A percentile compares a stretch with the other conserved stretches of the same genome.
phyloP scores from a whole-genome alignment of 2,888 invertebrate genomes.

The Papilio elwesi region DNA sequence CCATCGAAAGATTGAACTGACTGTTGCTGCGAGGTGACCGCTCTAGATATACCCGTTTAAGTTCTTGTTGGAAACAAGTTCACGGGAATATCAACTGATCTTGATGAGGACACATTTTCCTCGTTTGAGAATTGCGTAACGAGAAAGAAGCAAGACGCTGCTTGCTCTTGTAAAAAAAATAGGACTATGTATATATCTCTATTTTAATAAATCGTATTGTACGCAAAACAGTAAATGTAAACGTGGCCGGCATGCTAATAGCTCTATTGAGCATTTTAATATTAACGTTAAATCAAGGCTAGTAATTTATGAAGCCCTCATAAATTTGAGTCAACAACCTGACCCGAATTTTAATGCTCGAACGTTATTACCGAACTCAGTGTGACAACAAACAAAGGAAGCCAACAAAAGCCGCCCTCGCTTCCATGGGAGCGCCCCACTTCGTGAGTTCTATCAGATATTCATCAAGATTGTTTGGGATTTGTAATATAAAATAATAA shows the following conservation, averaged over 20 bases:
- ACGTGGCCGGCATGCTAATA: slow-evolving; percentile 37
- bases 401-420: slow-evolving; percentile 64
- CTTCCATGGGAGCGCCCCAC: slow-evolving; percentile 52
- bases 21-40: no score
- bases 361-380: slow-evolving; percentile 72
- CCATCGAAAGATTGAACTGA: no score
- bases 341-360: slow-evolving; percentile 78
- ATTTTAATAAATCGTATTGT: neutral
- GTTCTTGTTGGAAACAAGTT: no score
- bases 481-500: slow-evolving; percentile 18
- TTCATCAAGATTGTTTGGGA: slow-evolving; percentile 11
- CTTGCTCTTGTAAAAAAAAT: no score
- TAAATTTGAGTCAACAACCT: slow-evolving; percentile 79
- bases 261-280: slow-evolving; percentile 47
- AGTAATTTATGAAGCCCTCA: slow-evolving; percentile 69
- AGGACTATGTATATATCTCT: no score
- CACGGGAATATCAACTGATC: no score
- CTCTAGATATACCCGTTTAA: no score
- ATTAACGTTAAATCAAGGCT: slow-evolving; percentile 59
- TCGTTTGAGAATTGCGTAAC: no score
- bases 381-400: slow-evolving; percentile 73
- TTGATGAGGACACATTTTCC: no score
- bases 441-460: slow-evolving; percentile 47
- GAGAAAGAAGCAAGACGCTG: no score
- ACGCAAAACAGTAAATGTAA: slow-evolving; percentile 6